Base-by-base conservation (phyloP, 2,888 invertebrate species). In the Pachymerium ferrugineum region DNA sequence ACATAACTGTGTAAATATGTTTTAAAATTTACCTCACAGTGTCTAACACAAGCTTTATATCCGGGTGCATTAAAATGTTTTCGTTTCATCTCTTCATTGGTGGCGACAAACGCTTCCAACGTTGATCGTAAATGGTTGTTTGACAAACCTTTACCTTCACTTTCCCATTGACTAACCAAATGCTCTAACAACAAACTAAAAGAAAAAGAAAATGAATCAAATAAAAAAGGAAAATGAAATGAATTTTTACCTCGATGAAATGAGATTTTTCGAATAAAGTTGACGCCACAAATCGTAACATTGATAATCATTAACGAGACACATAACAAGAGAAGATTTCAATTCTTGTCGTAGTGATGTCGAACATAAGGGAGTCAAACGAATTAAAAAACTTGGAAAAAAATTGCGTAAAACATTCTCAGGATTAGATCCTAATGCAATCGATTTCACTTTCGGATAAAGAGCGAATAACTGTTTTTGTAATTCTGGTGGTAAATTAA, bases 281-380 rank as follows among this genome's bases (percentile, higher is more conserved):
- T 89, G 88, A 78, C 86, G 85, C 91, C 91, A 91, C 0, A 86
- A 85, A 69, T 85, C 85, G 78, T 89, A 88, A 78, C 88, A 88
- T 0, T 87, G 86, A 76, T 86, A 85, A 77, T 91, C 90, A 72
- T 83, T 83, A 28, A 81, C 81, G 47, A 91, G 83, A 79, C 90
- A 89, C 75, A 86, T 85, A 5, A 87, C 82, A 67, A 91, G 81
- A 77, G 87, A 85, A 71, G 86, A 85, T 69, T 83, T 76, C 67
- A 84, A 74, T 83, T 89, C 88, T 71, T 84, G 83, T 78, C 80
- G 86, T 81, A 81, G 85, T 70, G 76, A 83, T 80, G 80, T 83
- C 80, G 77, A 86, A 80, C 81, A 85, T 84, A 82, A 86, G 82
- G 81, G 85, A 81, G 31, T 86, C 47, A 89, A 81, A 82, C 88